These are phyloP conservation scores for Brachyptera risi DNA, from an alignment of 2,888 invertebrate genomes.

Conservation along the genomic window DNA sequence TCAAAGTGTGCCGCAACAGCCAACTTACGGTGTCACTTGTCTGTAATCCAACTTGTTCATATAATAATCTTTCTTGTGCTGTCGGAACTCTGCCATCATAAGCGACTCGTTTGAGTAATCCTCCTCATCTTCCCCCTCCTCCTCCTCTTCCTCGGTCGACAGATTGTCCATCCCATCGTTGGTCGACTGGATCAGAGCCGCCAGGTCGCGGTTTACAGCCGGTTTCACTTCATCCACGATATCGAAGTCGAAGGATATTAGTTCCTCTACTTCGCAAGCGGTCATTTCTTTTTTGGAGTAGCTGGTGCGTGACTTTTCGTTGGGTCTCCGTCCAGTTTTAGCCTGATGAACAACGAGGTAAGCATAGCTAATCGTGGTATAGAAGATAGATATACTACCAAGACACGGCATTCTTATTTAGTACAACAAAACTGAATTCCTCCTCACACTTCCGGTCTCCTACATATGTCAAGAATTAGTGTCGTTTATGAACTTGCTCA, in stretches of 20 bases:
- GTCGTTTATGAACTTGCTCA: too few relatives aligned
- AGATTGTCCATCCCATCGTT: conserved; percentile 31
- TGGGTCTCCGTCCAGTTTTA: conserved; percentile 65
- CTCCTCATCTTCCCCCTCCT: conserved; percentile 45
- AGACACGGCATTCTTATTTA: too few relatives aligned
- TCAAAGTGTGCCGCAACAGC: too few relatives aligned
- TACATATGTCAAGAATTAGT: too few relatives aligned
- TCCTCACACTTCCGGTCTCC: too few relatives aligned
- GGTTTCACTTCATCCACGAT: conserved; percentile 30
- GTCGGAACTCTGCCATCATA: conserved; percentile 64
- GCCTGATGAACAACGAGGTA: too few relatives aligned
- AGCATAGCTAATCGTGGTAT: too few relatives aligned
- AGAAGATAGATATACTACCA: too few relatives aligned
- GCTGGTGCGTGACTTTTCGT: conserved; percentile 43
- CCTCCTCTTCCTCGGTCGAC: neutral
- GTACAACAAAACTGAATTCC: too few relatives aligned
- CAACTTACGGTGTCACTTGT: conserved; percentile 9
- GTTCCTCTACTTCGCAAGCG: too few relatives aligned
- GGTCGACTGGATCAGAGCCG: conserved; percentile 21
- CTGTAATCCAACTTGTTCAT: conserved; percentile 80
- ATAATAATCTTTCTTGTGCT: conserved; percentile 89
- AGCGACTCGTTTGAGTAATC: too few relatives aligned
- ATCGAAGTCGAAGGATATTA: neutral
- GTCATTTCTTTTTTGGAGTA: too few relatives aligned
- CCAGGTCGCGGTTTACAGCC: conserved; percentile 23